Evolutionary conservation across 2,797 vertebrate species (phyloP).

Genomic region (Epinephelus awoara): DNA sequence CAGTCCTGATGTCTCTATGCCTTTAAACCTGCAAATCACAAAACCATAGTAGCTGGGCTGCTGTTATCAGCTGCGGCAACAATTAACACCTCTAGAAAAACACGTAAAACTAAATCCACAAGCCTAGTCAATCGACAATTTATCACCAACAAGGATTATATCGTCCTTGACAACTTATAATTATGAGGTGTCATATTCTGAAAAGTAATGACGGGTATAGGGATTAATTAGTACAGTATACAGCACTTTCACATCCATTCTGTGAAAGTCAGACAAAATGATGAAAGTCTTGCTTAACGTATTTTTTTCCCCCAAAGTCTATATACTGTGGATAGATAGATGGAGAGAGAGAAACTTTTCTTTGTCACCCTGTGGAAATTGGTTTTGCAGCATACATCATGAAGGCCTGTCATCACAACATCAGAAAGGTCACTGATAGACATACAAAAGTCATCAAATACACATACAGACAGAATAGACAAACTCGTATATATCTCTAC

Average conservation of each 20-base stretch:
- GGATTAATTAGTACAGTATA: conserved; percentile 10
- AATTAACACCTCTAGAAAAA: conserved; percentile 9
- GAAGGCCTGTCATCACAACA: too few relatives aligned
- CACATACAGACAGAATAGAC: too few relatives aligned
- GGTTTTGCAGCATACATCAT: too few relatives aligned
- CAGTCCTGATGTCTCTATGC: background rate
- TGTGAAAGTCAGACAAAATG: conserved; percentile 15
- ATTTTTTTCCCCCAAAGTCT: background rate
- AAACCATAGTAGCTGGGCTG: background rate
- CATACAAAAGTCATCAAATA: too few relatives aligned
- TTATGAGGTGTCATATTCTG: background rate
- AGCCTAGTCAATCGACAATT: background rate
- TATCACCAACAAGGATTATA: background rate
- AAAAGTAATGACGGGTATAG: background rate
- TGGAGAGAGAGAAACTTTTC: too few relatives aligned
- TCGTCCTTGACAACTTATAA: background rate
- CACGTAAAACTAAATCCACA: background rate
- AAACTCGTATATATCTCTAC: too few relatives aligned
- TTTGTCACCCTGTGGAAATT: too few relatives aligned
- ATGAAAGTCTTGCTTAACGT: background rate
- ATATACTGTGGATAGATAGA: background rate
- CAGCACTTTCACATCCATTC: background rate
- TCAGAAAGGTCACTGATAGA: too few relatives aligned
- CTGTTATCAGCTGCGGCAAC: background rate
- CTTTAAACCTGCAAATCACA: conserved; percentile 13